A percentile compares a stretch with the other conserved stretches of the same genome.
phyloP scores from a whole-genome alignment of 53 echinoderm and acorn worm genomes.

The Apostichopus leukothele region DNA sequence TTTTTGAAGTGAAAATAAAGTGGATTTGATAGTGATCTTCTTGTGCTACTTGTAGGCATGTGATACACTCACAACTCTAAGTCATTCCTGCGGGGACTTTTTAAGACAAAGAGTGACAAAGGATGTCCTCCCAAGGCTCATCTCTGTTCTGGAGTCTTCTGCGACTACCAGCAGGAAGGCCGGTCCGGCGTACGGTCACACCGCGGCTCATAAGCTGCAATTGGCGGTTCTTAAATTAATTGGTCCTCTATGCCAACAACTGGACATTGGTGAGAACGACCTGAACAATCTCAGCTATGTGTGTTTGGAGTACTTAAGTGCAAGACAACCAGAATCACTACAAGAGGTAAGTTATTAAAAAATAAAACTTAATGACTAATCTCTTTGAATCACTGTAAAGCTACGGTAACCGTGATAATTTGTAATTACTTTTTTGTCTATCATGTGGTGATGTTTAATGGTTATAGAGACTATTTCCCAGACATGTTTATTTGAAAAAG shows the following conservation, averaged over 20 bases:
- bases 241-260: constrained; percentile 62
- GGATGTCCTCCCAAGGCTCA: constrained; percentile 83
- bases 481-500: no score
- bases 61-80: constrained; percentile 71
- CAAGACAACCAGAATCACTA: constrained; percentile 65
- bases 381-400: no score
- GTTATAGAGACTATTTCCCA: no score
- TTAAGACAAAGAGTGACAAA: constrained; percentile 71
- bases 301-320: constrained; percentile 78
- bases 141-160: constrained; percentile 57
- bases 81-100: constrained; percentile 70
- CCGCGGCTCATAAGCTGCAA: constrained; percentile 80
- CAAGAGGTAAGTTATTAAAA: constrained; percentile 56
- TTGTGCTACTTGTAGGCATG: no score
- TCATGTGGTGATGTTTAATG: no score
- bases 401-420: no score
- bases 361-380: background rate
- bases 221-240: constrained; percentile 56
- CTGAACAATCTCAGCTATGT: constrained; percentile 54
- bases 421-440: no score
- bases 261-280: constrained; percentile 67
- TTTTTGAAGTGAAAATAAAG: no score
- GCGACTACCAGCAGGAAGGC: constrained; percentile 70
- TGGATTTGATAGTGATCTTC: no score
- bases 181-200: constrained; percentile 79